Percentiles rank a stretch among this genome's conserved stretches.
These are phyloP conservation scores for Glareola pratincola DNA, from an alignment of 2,113 vertebrate genomes.

Conservation along the genomic window DNA sequence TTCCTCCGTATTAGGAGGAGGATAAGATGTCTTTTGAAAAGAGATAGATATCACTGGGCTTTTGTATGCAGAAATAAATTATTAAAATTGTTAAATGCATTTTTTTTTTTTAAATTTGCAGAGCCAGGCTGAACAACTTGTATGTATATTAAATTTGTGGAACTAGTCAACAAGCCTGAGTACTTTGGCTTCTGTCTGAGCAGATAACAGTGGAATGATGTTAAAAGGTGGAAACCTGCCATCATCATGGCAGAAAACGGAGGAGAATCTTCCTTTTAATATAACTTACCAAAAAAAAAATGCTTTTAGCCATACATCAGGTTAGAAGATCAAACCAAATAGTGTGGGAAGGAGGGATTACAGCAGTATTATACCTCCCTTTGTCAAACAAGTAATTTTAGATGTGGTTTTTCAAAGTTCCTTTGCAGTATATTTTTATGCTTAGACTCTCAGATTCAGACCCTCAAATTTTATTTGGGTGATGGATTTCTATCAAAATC, in stretches of 20 bases:
- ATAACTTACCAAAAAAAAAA: background rate
- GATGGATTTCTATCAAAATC: constrained; percentile 16
- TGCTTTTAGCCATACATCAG: background rate
- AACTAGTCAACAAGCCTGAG: background rate
- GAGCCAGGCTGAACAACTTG: background rate
- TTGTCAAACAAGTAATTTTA: constrained; percentile 2
- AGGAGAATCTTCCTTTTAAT: background rate
- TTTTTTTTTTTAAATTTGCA: background rate
- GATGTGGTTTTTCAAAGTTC: background rate
- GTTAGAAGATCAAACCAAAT: background rate
- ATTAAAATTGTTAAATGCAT: background rate
- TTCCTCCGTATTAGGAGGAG: background rate
- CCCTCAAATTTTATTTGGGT: constrained; percentile 24
- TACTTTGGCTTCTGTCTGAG: background rate
- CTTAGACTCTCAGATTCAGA: background rate
- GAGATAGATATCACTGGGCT: background rate
- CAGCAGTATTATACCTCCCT: background rate
- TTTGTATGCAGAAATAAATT: constrained; percentile 5
- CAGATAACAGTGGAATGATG: background rate
- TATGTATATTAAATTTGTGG: background rate
- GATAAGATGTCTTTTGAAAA: background rate
- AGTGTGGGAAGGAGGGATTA: background rate
- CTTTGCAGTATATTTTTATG: constrained; percentile 34
- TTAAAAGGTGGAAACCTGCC: background rate
- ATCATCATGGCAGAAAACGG: background rate